Evolutionary conservation across 1,140 invertebrate genomes (phyloP).

Genomic region (Procambarus clarkii): DNA sequence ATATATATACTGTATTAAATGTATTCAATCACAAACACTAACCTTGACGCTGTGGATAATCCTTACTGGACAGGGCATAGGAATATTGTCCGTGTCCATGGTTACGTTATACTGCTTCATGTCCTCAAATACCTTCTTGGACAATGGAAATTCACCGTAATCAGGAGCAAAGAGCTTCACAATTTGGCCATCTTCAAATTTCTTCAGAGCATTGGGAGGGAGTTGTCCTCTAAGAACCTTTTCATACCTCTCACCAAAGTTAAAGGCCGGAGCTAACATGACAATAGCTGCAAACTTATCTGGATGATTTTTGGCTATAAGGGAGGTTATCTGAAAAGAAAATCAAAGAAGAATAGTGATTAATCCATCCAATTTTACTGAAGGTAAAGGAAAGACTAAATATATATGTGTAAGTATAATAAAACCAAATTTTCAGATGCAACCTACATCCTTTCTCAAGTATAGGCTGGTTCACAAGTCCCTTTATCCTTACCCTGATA

Average conservation of each 20-base stretch:
- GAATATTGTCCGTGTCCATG: not conserved
- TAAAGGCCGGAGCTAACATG: constrained; percentile 43
- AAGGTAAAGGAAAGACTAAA: too few species aligned
- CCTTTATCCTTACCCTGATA: too few species aligned
- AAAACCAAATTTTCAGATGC: too few species aligned
- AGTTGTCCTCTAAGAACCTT: constrained; percentile 19
- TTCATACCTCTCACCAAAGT: constrained; percentile 31
- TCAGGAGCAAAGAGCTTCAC: constrained; percentile 25
- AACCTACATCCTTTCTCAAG: too few species aligned
- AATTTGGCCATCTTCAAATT: constrained; percentile 27
- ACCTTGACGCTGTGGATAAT: constrained; percentile 51
- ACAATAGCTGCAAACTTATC: constrained; percentile 29
- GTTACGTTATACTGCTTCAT: constrained; percentile 21
- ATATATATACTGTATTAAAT: too few species aligned
- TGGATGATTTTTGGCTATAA: constrained; percentile 21
- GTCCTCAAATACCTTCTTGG: constrained; percentile 10
- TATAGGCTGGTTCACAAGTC: too few species aligned
- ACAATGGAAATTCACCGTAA: constrained; percentile 41
- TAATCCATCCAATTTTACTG: too few species aligned
- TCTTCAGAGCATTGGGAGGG: not conserved
- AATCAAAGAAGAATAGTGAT: not conserved
- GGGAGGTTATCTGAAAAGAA: constrained; percentile 10
- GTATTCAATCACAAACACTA: not conserved
- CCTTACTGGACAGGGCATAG: constrained; percentile 20
- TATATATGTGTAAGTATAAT: too few species aligned